Base-by-base conservation (phyloP, 2,888 invertebrate genomes). In the Neoitamus cyanurus region DNA sequence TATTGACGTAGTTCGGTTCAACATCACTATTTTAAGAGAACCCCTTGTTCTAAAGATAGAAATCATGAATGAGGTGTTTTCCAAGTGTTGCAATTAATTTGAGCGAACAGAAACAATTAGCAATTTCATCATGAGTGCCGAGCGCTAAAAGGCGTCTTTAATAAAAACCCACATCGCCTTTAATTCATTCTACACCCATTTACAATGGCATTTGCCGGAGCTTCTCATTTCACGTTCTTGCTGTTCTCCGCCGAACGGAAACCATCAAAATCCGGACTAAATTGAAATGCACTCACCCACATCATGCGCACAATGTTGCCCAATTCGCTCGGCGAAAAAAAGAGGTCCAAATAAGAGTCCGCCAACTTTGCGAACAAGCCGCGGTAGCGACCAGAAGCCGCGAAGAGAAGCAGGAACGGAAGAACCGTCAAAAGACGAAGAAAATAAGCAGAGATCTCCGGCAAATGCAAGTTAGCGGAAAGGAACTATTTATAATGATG, bases 231-330 rank as follows among this genome's bases (percentile, higher is more conserved):
- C 80, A 15, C 46, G 31, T 80, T 80, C 68, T 31, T 58, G 58
- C 48, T 68, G 30, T 68, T 58, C 36, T 80, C 58, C 25, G 20
- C 37, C 80, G 58, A 80, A 80, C 80, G 84, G 84, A 84, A 84
- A 84, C 83, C 84, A 69, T 68, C 78, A 84, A 84, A 77, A 84
- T 84, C 84, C 84, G 84, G 84, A 70, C 84, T 84, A 42, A 78
- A 70, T 84, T 84, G 48, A 78, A 78, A 77, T 48, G 73, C 84
- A 84, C 75, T 84, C 84, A 84, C 68, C 77, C 84, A 84, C 73
- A 84, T 75, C 84, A 30, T 70, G 42, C 70, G 80, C 80, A 58
- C 80, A 83, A 72, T 46, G 72, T 83, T 83, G 42, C 83, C 36
- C 83, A 83, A 83, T 83, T 83, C 72, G 37, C 20, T 37, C 58